Conservation (phyloP, 2,888 invertebrate genomes). For the Chydorus sphaericus region DNA sequence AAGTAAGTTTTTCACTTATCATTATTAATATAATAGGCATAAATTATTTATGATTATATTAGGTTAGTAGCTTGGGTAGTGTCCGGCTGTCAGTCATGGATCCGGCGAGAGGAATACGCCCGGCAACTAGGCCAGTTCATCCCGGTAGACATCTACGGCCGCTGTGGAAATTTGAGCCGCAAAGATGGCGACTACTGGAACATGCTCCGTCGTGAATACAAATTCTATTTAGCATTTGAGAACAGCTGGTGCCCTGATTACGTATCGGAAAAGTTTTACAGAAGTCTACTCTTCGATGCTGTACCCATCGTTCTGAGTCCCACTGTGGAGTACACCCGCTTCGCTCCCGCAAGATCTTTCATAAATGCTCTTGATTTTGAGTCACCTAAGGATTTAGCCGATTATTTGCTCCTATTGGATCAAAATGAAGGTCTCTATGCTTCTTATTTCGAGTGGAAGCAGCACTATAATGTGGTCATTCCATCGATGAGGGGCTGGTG, state of each 20-base stretch:
- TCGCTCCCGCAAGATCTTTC: conserved; percentile 2
- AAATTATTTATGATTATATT: not conserved
- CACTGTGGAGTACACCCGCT: not conserved
- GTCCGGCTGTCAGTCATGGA: not conserved
- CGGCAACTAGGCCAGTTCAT: not conserved
- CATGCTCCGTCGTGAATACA: not conserved
- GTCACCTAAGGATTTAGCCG: not conserved
- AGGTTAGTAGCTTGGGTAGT: conserved; percentile 7
- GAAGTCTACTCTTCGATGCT: not conserved
- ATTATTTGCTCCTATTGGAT: conserved; percentile 2
- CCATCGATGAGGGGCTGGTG: not conserved
- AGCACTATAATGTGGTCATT: not conserved
- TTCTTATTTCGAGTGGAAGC: conserved; percentile 3
- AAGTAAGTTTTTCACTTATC: too few relatives aligned
- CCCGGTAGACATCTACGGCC: conserved; percentile 3
- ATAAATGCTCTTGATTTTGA: conserved; percentile 7
- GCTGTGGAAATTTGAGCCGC: not conserved
- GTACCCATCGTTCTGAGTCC: conserved; percentile 6
- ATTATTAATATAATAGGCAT: too few relatives aligned
- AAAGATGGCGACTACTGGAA: not conserved
- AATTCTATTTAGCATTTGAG: conserved; percentile 11
- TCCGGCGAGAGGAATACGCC: conserved; percentile 6
- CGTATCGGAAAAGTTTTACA: conserved; percentile 8
- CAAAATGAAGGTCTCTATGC: not conserved
- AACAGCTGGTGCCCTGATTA: conserved; percentile 5